These are phyloP conservation scores for Lerema accius DNA, from an alignment of 1,140 invertebrate genomes.

Conservation along the genomic window DNA sequence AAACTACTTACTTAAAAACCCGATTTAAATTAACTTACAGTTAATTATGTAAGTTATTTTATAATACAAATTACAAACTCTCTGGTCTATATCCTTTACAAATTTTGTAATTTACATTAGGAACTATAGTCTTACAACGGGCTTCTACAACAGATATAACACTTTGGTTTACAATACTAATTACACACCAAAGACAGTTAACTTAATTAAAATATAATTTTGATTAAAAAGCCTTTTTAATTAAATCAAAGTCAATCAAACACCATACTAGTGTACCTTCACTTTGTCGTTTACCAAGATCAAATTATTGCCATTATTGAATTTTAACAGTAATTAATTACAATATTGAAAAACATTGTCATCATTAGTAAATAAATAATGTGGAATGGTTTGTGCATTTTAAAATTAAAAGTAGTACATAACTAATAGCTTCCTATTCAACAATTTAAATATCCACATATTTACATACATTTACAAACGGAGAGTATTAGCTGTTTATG, in stretches of 20 bases:
- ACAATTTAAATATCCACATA: slow-evolving; percentile 64
- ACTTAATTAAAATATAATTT: no score
- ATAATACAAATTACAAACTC: neutral
- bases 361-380: slow-evolving; percentile 43
- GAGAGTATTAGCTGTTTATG: slow-evolving; percentile 63
- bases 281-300: no score
- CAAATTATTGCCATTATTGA: no score
- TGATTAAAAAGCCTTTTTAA: no score
- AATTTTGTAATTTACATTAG: slow-evolving; percentile 1
- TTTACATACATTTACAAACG: slow-evolving; percentile 76
- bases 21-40: neutral
- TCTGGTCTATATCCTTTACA: neutral
- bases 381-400: slow-evolving; percentile 62
- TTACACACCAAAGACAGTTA: slow-evolving; percentile 20
- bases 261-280: no score
- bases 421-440: slow-evolving; percentile 57
- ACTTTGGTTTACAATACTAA: slow-evolving; percentile 10
- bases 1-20: neutral
- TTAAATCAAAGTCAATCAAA: no score
- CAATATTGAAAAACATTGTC: no score
- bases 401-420: slow-evolving; percentile 49
- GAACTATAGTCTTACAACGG: slow-evolving; percentile 7
- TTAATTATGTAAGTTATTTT: neutral
- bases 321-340: no score
- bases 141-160: neutral